Evolutionary conservation across 2,113 vertebrate genomes (phyloP).

Genomic region (Nematolebias whitei): DNA sequence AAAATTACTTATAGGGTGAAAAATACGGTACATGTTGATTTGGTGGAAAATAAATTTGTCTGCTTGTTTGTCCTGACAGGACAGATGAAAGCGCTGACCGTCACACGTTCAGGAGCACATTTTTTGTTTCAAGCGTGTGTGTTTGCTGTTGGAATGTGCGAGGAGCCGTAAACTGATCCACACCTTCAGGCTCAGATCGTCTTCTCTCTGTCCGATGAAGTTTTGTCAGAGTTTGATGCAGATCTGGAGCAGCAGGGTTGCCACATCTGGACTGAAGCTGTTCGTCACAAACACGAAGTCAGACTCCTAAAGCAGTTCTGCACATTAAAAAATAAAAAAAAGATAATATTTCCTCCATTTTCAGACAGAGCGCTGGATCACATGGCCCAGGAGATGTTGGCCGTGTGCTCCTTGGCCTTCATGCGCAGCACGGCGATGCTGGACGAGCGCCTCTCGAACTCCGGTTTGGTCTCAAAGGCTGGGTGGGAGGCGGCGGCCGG

Average conservation of each 20-base stretch:
- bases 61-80: too few species aligned
- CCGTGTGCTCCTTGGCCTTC: conserved; percentile 98
- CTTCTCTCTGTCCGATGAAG: background rate
- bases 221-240: background rate
- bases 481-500: conserved; percentile 87
- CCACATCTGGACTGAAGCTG: conserved; percentile 1
- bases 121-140: background rate
- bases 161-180: background rate
- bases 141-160: conserved; percentile 5
- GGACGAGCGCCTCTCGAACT: conserved; percentile 95
- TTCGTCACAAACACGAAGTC: background rate
- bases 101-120: background rate
- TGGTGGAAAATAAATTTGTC: too few species aligned
- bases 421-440: conserved; percentile 98
- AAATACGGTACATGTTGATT: too few species aligned
- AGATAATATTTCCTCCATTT: conserved; percentile 1
- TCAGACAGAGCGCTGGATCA: conserved; percentile 69
- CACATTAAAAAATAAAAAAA: background rate
- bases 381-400: conserved; percentile 99
- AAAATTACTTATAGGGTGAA: too few species aligned
- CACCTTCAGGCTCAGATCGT: background rate
- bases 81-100: background rate
- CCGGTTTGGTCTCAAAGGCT: conserved; percentile 94
- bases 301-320: background rate
- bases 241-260: conserved; percentile 1